These are phyloP conservation scores for Sigmodon hispidus DNA, from an alignment of 2,113 vertebrate species.

Conservation along the genomic window DNA sequence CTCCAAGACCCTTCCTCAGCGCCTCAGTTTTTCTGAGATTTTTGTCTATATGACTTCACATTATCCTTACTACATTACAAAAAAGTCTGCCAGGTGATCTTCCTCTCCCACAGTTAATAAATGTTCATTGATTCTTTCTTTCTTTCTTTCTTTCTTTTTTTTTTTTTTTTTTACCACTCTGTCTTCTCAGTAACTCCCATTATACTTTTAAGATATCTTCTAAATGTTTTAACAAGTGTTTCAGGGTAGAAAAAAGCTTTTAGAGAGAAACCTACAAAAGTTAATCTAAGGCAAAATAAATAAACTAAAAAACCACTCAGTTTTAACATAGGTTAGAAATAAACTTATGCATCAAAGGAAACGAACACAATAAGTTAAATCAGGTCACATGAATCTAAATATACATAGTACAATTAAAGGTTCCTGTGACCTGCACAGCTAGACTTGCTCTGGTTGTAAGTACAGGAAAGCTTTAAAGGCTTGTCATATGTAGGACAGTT, in stretches of 20 bases:
- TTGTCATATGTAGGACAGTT: constrained; percentile 40
- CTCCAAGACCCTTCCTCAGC: not conserved
- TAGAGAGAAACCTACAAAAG: not conserved
- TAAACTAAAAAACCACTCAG: not conserved
- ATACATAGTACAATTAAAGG: not conserved
- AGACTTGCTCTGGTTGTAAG: constrained; percentile 44
- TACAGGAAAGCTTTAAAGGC: constrained; percentile 21
- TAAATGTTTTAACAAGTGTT: constrained; percentile 45
- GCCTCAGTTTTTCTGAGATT: not conserved
- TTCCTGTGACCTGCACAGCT: not conserved
- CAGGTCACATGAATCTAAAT: constrained; percentile 6
- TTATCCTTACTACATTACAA: not conserved
- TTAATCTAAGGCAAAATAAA: not conserved
- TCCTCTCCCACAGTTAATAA: not conserved
- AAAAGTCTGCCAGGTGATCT: not conserved
- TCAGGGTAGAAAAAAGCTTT: not conserved
- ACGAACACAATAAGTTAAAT: constrained; percentile 33
- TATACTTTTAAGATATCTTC: constrained; percentile 29
- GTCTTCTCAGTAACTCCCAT: not conserved
- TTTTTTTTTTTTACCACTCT: not conserved
- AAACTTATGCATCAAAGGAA: not conserved
- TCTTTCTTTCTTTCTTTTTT: not conserved
- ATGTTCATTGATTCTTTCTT: constrained; percentile 24
- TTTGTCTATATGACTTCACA: not conserved
- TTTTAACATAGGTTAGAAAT: constrained; percentile 3